Conservation (phyloP, 2,113 vertebrate species). For the Psittacula cyanocephala region DNA sequence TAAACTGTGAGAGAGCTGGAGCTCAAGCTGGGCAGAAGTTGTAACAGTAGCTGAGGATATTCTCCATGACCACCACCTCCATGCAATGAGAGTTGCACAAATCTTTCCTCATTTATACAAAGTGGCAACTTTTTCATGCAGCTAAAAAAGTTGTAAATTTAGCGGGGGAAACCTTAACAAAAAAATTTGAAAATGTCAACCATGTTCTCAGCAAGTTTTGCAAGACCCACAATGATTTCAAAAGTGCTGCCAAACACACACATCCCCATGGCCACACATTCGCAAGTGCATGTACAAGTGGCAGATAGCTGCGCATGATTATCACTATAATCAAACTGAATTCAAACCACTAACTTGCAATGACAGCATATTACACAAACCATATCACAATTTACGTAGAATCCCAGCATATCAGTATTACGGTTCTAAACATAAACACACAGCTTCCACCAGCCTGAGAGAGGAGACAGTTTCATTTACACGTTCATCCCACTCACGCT, state of each 20-base stretch:
- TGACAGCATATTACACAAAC: not conserved
- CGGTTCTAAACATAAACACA: not conserved
- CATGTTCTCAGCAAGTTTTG: not conserved
- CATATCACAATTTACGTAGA: not conserved
- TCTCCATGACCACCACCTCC: not conserved
- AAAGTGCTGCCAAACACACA: not conserved
- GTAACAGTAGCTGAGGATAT: not conserved
- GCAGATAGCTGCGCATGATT: not conserved
- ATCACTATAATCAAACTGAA: not conserved
- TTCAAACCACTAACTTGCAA: not conserved
- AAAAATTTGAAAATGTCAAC: not conserved
- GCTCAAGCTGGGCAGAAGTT: not conserved
- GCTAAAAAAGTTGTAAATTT: not conserved
- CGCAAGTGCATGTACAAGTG: fast-evolving
- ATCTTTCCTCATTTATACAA: not conserved
- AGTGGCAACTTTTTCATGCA: not conserved
- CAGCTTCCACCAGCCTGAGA: not conserved
- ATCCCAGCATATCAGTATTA: not conserved
- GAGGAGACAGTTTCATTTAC: not conserved
- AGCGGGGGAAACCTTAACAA: not conserved
- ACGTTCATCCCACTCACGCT: not conserved
- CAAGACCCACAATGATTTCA: not conserved
- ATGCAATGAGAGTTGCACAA: fast-evolving
- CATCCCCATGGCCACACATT: no score
- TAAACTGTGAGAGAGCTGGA: not conserved